Evolutionary conservation across 1,140 invertebrate species (phyloP), one percentile per base, ranked within the genome.

Genomic region (Tetraneura akinire): DNA sequence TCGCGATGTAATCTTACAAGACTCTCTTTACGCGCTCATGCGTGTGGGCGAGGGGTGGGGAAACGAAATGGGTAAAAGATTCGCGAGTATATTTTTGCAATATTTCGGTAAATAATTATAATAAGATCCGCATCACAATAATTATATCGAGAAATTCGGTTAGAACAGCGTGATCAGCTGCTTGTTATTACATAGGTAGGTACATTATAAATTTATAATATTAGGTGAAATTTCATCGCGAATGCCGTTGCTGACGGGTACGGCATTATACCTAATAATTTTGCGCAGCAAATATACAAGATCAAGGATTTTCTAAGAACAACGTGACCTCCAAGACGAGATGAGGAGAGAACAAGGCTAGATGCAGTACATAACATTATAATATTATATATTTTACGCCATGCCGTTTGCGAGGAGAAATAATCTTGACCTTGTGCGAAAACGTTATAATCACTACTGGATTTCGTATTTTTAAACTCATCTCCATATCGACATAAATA

Each of bases 281-380:
- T 32, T 8, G 47, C 16, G 51, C 53, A 16, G n/a, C 26, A 42
- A 76, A 37, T n/a, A 37, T n/a, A 37, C 73, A 76, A 76, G 73
- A 76, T 76, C 73, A 76, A 76, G 73, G 73, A 76, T 76, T 76
- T 60, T 29, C 51, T 55, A 42, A 23, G 51, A 74, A 57, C 73
- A 32, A 16, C 32, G 18, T 42, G 73, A 53, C 73, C 73, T 76
- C 51, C 53, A 21, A 37, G 55, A 55, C 51, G 3, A 23, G 73
- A 57, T 42, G 32, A 1, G 14, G 11, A 32, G 32, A 76, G 49
- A 57, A 76, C 73, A 76, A 76, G 73, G 73, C 73, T 60, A n/a
- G 29, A 6, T 4, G 14, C n/a, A n/a, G n/a, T n/a, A n/a, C n/a
- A n/a, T n/a, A 21, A 57, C 5, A 26, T 57, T 1, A 37, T 37